phyloP scores from a whole-genome alignment of 2,113 vertebrate species.

The Sclerurus mexicanus region DNA sequence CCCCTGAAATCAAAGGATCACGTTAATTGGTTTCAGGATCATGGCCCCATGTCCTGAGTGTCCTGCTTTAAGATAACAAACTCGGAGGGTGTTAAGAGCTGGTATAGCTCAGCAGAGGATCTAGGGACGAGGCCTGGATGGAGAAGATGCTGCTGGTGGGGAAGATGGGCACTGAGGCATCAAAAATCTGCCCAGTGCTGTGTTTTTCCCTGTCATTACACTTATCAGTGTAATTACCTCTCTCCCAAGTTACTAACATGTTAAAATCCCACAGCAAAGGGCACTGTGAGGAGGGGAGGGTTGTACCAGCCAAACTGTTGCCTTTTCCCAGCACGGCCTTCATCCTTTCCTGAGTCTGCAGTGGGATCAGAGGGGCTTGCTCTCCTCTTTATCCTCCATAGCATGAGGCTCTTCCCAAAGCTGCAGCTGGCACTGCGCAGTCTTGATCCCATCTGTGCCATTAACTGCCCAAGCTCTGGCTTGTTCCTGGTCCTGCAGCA shows the following conservation, averaged over 20 bases:
- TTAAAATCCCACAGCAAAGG: not conserved
- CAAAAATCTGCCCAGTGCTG: not conserved
- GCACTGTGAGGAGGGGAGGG: not conserved
- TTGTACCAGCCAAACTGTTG: not conserved
- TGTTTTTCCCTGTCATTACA: not conserved
- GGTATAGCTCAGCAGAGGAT: not conserved
- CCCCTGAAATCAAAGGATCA: conserved; percentile 38
- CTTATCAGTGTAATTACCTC: not conserved
- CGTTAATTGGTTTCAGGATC: conserved; percentile 68
- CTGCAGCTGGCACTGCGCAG: accelerated
- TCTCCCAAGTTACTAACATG: not conserved
- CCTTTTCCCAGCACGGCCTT: not conserved
- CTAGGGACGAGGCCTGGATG: not conserved
- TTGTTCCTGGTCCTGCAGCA: not conserved
- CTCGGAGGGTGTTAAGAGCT: conserved; percentile 24
- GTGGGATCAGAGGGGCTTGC: not conserved
- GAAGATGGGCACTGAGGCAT: not conserved
- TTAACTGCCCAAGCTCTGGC: not conserved
- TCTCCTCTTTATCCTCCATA: not conserved
- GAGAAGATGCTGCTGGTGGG: not conserved
- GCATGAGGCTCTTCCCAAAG: not conserved
- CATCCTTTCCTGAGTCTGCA: not conserved
- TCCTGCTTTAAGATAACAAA: conserved; percentile 62
- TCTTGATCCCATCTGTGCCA: not conserved
- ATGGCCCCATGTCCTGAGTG: conserved; percentile 40